A percentile compares a stretch with the other conserved stretches of the same genome.
Conservation (phyloP, 23 tunicate genomes). For the Botrylloides violaceus region DNA sequence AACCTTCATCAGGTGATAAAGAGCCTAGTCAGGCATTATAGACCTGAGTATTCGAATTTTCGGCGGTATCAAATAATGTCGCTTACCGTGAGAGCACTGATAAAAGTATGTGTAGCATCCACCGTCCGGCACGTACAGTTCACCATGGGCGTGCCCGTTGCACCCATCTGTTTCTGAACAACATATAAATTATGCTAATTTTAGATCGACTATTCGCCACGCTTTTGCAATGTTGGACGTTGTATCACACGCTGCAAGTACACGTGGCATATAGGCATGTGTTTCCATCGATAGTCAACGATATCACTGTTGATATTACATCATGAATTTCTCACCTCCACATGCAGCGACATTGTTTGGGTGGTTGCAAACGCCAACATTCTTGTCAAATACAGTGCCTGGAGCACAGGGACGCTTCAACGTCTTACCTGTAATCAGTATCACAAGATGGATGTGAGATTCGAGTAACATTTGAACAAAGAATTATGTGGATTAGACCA, state of each 20-base stretch:
- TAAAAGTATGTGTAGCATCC: conserved; percentile 9
- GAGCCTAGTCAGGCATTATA: too few relatives aligned
- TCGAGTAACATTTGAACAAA: too few relatives aligned
- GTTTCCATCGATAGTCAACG: too few relatives aligned
- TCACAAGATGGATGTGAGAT: too few relatives aligned
- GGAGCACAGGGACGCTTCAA: conserved; percentile 18
- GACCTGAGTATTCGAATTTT: background rate
- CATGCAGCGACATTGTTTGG: conserved; percentile 9
- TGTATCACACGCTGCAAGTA: too few relatives aligned
- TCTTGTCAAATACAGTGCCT: conserved; percentile 45
- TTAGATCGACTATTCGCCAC: too few relatives aligned
- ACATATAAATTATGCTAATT: too few relatives aligned
- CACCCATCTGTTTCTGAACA: conserved; percentile 4
- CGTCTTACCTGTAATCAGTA: conserved; percentile 3
- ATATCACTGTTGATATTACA: too few relatives aligned
- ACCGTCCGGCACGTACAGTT: conserved; percentile 2
- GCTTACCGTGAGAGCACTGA: conserved; percentile 9
- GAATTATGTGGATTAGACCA: too few relatives aligned
- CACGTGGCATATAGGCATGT: too few relatives aligned
- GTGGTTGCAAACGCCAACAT: conserved; percentile 30
- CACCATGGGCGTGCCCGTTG: conserved; percentile 11
- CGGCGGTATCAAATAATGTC: background rate
- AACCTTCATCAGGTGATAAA: too few relatives aligned
- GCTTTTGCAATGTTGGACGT: too few relatives aligned
- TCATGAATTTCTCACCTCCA: background rate